Conservation (phyloP, 2,888 invertebrate genomes). For the Bellardia pandia region DNA sequence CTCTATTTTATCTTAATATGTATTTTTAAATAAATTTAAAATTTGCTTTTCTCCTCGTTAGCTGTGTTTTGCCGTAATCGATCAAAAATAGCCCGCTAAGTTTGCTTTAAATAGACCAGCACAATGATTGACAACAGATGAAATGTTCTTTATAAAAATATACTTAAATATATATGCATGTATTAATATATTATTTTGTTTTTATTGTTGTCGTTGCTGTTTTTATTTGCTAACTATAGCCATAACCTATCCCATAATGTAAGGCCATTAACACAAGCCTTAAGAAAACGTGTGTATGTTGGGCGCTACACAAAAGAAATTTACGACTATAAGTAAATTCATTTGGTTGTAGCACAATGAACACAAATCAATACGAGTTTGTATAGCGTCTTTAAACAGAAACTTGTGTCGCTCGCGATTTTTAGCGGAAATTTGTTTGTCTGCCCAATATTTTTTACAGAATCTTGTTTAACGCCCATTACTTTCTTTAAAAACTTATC, state of each 20-base stretch:
- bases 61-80: neutral
- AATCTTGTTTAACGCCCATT: too few relatives aligned
- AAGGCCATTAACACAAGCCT: neutral
- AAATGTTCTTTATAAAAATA: neutral
- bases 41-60: too few relatives aligned
- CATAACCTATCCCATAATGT: conserved; percentile 9
- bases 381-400: too few relatives aligned
- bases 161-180: neutral
- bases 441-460: too few relatives aligned
- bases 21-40: too few relatives aligned
- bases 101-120: neutral
- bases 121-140: conserved; percentile 16
- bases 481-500: too few relatives aligned
- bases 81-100: neutral
- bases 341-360: neutral
- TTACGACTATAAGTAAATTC: neutral
- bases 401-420: too few relatives aligned
- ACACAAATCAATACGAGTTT: neutral
- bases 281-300: neutral
- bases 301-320: neutral
- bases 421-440: too few relatives aligned
- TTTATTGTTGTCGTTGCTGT: neutral
- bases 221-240: neutral
- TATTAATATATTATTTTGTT: neutral
- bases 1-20: neutral